Base-by-base conservation (phyloP, 2,888 invertebrate species). In the Sphaeridia pumilis region DNA sequence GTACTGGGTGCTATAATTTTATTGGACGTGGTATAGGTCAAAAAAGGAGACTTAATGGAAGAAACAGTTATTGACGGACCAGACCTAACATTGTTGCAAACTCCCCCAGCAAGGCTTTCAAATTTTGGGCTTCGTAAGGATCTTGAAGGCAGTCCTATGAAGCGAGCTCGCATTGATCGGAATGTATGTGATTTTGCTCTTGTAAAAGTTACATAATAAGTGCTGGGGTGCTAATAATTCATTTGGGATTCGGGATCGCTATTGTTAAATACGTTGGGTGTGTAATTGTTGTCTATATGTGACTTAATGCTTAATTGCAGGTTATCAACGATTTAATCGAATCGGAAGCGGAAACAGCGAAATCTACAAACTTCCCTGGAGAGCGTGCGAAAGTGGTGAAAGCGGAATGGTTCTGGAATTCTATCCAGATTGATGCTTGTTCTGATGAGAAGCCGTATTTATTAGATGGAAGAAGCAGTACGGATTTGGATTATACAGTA, bases 391-490 rank as follows among this genome's bases (percentile, higher is more conserved):
- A 83, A 69, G 76, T 89, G 59, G 83, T 90, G 50, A 88, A 87
- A 72, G 86, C 86, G 4, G 89, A 94, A 75, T 95, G 95, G 95
- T 95, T 95, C 74, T 97, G 95, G 95, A 88, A 87, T 35, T 92
- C 93, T 45, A 88, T 95, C 58, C 94, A 94, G 73, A 90, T 94
- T 75, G 90, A 92, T 67, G 87, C 86, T 61, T 85, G 87, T 67
- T 88, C 90, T 57, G 85, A 87, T 67, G 95, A 94, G 71, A 81
- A 82, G 68, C 84, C 92, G 64, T 92, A 92, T 73, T 76, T 83
- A 20, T 88, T 87, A 68, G 84, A 85, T 72, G 84, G 86, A 12
- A 24, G 51, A 25, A 17, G 14, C 10, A 48, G 43, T 38, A 27
- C 34, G 10, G 52, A 52, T 42, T 41, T 52, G 22, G 52, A 52